Evolutionary conservation across 2,797 vertebrate species (phyloP), one percentile per base, ranked within the genome.

Genomic region (Pelodytes ibericus): DNA sequence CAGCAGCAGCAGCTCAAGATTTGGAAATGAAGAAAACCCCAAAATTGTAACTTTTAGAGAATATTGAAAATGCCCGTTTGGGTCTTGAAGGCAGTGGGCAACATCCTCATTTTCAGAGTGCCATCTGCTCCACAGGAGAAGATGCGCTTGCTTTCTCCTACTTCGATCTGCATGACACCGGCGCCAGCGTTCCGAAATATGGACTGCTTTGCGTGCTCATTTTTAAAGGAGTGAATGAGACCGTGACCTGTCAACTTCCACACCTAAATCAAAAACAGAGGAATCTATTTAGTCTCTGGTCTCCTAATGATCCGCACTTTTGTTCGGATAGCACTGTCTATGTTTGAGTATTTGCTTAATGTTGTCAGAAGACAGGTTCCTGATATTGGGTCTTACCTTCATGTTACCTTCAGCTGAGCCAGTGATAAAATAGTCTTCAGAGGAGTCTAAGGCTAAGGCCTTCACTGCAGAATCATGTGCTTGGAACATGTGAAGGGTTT

Each of bases 41-140:
- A 75, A 59, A 71, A 62, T 70, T 65, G 39, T 4, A 59, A 81
- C 66, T 0, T 33, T 90, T 95, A 98, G 83, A 98, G 93, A 82
- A 94, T 86, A 83, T 96, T 94, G 27, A 95, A 94, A 87, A 98
- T 91, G 89, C 92, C 90, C 80, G 88, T 89, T 68, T 95, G 94
- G 82, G 96, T 88, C 71, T 95, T 94, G 92, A 97, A 97, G 87
- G 95, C 92, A 80, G 89, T 95, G 1, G 96, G 97, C 36, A 99
- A 92, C 80, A 96, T 94, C 81, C 98, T 91, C 91, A 98, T 99
- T 88, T 99, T 99, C 83, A 99, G 90, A 0, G 98, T 99, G 80
- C 98, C 98, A 20, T 99, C 98, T 0, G 98, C 98, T 53, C 97
- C 98, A 56, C 98, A 99, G 83, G 97, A 98, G 90, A 99, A 99